Evolutionary conservation across 1,140 invertebrate species (phyloP), one percentile per base, ranked within the genome.

Genomic region (Stegodyphus dumicola): DNA sequence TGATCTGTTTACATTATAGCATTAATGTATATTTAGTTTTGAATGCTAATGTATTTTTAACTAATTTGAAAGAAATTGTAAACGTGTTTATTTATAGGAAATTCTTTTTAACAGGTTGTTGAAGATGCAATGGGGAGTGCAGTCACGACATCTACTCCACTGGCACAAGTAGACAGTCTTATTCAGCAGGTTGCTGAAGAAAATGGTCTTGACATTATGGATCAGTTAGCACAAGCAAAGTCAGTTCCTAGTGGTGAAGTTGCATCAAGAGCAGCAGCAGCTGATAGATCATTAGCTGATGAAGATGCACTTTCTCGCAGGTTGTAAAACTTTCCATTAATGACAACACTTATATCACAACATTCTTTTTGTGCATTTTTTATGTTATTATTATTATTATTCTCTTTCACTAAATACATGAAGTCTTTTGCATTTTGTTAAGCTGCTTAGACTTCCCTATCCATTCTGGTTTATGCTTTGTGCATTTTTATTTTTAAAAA

Each of bases 91-190:
- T 67, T 67, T n/a, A 67, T 18, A 67, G n/a, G 6, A 67, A 6
- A 67, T n/a, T n/a, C 7, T 15, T 10, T 60, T 2, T 60, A 33
- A 60, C 96, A 96, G n/a, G 98, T 98, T 86, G 98, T 99, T 96
- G 98, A 99, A 90, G 97, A 96, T 91, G 96, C 98, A 0, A 99
- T 99, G 98, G 96, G 95, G 69, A 96, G 98, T 90, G 98, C 98
- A 0, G 98, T 97, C 0, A 99, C 98, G 3, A 97, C 98, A 0
- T 95, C 96, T 87, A 95, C 99, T 75, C 98, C 98, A 10, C 97
- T 99, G 90, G 95, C 94, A 88, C 96, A 99, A 92, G 98, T 99
- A 0, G 98, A 99, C 90, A 91, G 93, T 80, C 85, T 88, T 53
- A 87, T 87, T 52, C 67, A 67, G 15, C 86, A 88, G 75, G 87